A percentile compares a stretch with the other conserved stretches of the same genome.
Conservation (phyloP, 2,113 vertebrate species). For the Alectura lathami region DNA sequence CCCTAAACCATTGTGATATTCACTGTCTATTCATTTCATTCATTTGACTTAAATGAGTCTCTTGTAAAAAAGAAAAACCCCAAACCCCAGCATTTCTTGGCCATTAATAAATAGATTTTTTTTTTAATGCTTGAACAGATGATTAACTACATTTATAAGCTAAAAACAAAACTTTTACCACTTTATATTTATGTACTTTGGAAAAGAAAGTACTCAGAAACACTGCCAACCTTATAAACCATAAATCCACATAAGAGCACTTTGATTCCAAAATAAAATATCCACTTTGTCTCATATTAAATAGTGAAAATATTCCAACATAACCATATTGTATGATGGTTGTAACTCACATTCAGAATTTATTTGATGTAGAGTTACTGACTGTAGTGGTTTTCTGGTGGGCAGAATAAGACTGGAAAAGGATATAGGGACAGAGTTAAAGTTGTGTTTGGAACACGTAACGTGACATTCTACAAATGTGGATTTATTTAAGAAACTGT, state of each 20-base stretch:
- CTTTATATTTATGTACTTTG: slow-evolving; percentile 46
- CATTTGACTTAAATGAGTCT: slow-evolving; percentile 7
- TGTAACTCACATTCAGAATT: slow-evolving; percentile 25
- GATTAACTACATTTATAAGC: slow-evolving; percentile 53
- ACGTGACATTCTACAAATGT: slow-evolving; percentile 27
- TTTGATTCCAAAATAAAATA: slow-evolving; percentile 54
- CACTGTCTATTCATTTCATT: slow-evolving; percentile 20
- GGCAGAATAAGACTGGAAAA: background rate
- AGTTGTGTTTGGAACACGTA: slow-evolving; percentile 7
- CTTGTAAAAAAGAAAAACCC: slow-evolving; percentile 13
- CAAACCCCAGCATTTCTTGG: slow-evolving; percentile 13
- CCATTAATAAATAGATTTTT: slow-evolving; percentile 49
- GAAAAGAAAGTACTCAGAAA: slow-evolving; percentile 58
- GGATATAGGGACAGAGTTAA: background rate
- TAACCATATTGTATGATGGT: slow-evolving; percentile 32
- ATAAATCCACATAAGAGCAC: slow-evolving; percentile 54
- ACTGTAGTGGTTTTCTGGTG: slow-evolving; percentile 32
- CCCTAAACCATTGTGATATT: background rate
- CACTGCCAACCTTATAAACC: slow-evolving; percentile 35
- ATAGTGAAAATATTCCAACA: slow-evolving; percentile 38
- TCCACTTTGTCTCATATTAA: slow-evolving; percentile 46
- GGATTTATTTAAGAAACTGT: slow-evolving; percentile 51
- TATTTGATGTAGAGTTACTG: slow-evolving; percentile 46
- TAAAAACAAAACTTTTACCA: slow-evolving; percentile 62
- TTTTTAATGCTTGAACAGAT: slow-evolving; percentile 57